Conservation (phyloP, 2,113 vertebrate species). For the Neolamprologus sp. region DNA sequence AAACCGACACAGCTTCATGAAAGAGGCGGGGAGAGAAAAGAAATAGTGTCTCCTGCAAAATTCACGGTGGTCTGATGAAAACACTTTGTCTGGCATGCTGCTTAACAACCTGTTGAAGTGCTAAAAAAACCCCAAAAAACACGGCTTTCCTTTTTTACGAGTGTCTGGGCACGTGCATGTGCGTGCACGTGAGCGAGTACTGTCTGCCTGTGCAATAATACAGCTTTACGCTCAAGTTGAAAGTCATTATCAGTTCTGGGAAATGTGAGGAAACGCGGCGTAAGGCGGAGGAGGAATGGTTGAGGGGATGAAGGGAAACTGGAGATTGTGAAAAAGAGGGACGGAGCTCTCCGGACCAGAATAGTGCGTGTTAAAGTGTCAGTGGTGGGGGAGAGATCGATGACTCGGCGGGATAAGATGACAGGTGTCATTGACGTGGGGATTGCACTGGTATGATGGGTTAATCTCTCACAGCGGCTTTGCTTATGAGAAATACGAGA, state of each 20-base stretch:
- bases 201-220: not conserved
- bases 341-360: slow-evolving; percentile 33
- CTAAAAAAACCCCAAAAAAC: too few species aligned
- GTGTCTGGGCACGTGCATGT: slow-evolving; percentile 26
- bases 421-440: slow-evolving; percentile 58
- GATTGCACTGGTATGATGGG: slow-evolving; percentile 51
- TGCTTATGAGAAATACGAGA: slow-evolving; percentile 50
- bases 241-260: slow-evolving; percentile 29
- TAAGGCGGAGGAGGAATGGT: slow-evolving; percentile 1
- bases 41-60: slow-evolving; percentile 6
- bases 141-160: slow-evolving; percentile 18
- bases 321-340: slow-evolving; percentile 42
- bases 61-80: slow-evolving; percentile 56
- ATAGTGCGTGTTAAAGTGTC: slow-evolving; percentile 57
- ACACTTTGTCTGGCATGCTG: slow-evolving; percentile 35
- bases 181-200: not conserved
- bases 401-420: slow-evolving; percentile 45
- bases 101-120: slow-evolving; percentile 59
- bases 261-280: slow-evolving; percentile 14
- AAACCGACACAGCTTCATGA: slow-evolving; percentile 9
- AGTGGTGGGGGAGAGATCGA: slow-evolving; percentile 20
- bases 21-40: not conserved
- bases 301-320: slow-evolving; percentile 15
- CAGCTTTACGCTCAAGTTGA: slow-evolving; percentile 33
- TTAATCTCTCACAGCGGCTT: slow-evolving; percentile 42